Conservation (phyloP, 2,888 invertebrate species). For the Synergus laeviventris region DNA sequence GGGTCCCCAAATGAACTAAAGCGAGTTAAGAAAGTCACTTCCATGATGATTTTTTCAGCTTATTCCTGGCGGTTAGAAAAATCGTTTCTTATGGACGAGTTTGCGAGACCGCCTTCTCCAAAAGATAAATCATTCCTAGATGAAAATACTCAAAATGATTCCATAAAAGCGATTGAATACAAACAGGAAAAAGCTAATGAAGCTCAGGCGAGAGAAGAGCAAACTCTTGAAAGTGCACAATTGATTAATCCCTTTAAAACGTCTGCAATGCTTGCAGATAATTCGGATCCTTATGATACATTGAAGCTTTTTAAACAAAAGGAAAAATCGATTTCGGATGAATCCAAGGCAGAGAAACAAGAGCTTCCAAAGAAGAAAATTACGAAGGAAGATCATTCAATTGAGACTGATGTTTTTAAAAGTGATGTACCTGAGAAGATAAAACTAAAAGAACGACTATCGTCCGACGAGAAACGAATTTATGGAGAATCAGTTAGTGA, state of each 20-base stretch:
- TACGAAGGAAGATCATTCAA: conserved; percentile 43
- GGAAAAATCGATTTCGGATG: conserved; percentile 47
- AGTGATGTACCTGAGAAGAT: conserved; percentile 36
- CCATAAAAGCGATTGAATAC: conserved; percentile 49
- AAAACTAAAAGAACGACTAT: conserved; percentile 56
- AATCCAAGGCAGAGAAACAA: conserved; percentile 49
- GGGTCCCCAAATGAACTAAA: conserved; percentile 83
- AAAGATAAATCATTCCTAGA: conserved; percentile 77
- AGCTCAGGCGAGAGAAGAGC: conserved; percentile 22
- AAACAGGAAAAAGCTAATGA: conserved; percentile 59
- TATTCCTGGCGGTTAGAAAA: conserved; percentile 96
- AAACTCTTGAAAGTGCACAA: conserved; percentile 14
- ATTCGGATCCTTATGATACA: conserved; percentile 70
- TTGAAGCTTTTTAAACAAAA: conserved; percentile 69
- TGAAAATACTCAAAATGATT: conserved; percentile 63
- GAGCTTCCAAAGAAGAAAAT: conserved; percentile 46
- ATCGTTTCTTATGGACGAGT: conserved; percentile 90
- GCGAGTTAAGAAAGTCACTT: conserved; percentile 89
- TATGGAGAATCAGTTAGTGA: conserved; percentile 82
- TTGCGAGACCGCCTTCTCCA: conserved; percentile 84
- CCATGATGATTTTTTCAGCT: conserved; percentile 87
- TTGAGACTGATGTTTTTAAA: conserved; percentile 29
- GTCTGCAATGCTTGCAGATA: conserved; percentile 62
- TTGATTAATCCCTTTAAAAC: conserved; percentile 42
- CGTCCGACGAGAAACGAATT: conserved; percentile 73